These are phyloP conservation scores for Orycteropus afer DNA, from an alignment of 2,113 vertebrate species.

Conservation along the genomic window DNA sequence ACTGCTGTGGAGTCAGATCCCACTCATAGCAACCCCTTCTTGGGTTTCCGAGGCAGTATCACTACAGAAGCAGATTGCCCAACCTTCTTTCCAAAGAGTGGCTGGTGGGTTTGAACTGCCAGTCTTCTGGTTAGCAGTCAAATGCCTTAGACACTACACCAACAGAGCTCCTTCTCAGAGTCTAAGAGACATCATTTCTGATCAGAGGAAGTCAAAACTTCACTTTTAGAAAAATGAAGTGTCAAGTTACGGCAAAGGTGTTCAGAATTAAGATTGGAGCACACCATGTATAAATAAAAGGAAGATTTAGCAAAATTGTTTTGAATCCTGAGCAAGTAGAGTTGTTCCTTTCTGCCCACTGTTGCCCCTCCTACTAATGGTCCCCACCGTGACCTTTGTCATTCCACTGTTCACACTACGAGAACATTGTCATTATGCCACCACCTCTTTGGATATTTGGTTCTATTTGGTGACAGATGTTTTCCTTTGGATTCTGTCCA, in stretches of 20 bases:
- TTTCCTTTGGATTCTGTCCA: not conserved
- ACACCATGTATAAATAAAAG: not conserved
- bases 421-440: not conserved
- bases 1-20: no score
- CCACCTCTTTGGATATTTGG: not conserved
- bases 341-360: not conserved
- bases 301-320: not conserved
- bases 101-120: no score
- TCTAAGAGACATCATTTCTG: not conserved
- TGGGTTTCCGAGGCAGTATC: no score
- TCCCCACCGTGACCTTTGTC: not conserved
- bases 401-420: not conserved
- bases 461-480: not conserved
- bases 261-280: not conserved
- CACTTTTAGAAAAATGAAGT: not conserved
- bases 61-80: no score
- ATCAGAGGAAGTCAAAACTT: not conserved
- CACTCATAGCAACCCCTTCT: no score
- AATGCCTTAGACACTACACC: no score
- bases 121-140: no score
- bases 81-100: no score
- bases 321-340: not conserved
- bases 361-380: not conserved
- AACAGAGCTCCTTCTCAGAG: no score
- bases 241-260: not conserved